Base-by-base conservation (phyloP, 2,113 vertebrate species). In the Edolisoma coerulescens region DNA sequence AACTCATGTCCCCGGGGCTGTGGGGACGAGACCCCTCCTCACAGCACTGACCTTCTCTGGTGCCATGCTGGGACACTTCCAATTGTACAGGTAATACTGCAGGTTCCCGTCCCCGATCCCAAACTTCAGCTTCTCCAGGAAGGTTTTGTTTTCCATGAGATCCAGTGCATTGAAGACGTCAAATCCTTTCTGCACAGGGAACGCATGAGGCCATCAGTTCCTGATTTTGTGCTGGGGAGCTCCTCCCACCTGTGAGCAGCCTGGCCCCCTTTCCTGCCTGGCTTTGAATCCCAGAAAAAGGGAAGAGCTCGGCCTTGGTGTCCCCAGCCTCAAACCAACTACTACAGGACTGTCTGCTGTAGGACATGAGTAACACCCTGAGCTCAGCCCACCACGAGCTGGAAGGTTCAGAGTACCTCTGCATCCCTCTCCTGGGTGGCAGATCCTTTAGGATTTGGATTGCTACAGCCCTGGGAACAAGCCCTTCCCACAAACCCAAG, bases 61-160 rank as follows among this genome's bases (percentile, higher is more conserved):
- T 18, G 99, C 99, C 99, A 99, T 99, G 97, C 98, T 99, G 97
- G 99, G 99, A 97, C 99, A 99, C 97, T 99, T 99, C 99, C 99
- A 99, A 98, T 99, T 99, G 98, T 99, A 99, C 96, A 99, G 98
- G 89, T 99, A 99, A 99, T 99, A 99, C 99, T 99, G 99, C 98
- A 99, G 98, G 96, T 99, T 99, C 93, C 99, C 99, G 1, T 99
- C 99, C 20, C 99, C 99, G 3, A 99, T 99, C 92, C 99, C 99
- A 21, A 99, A 99, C 98, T 99, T 99, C 93, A 99, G 98, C 97
- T 99, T 99, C 98, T 99, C 99, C 98, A 99, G 97, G 97, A 99
- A 99, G 89, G 98, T 99, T 98, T 99, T 99, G 97, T 99, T 99
- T 97, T 99, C 99, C 99, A 99, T 99, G 97, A 99, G 98, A 98